Evolutionary conservation across 2,888 invertebrate genomes (phyloP), one percentile per base, ranked within the genome.

Genomic region (Papilio demoleus): DNA sequence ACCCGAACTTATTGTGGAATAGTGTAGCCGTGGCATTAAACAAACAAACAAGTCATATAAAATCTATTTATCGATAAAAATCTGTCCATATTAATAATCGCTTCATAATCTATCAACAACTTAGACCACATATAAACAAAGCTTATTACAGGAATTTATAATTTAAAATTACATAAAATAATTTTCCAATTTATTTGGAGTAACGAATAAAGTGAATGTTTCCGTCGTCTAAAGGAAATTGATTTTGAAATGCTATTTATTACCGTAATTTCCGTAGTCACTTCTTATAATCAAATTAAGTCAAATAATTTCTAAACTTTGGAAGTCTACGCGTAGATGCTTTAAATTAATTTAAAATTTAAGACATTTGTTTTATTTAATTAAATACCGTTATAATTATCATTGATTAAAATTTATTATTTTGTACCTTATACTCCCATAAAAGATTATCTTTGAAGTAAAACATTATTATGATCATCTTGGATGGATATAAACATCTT

Each of bases 231-330:
- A 45, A 27, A 45, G 61, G 61, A 62, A 62, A 62, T 62, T 62
- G 61, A 62, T 62, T 62, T 62, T 12, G 61, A 42, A 62, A 62
- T 45, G 61, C 12, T 62, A 62, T 56, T 56, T 56, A 56, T 56
- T 56, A 31, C 53, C 31, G 17, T 56, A 56, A 56, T 56, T 31
- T 56, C 53, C 53, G 31, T 17, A 56, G 53, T 56, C 53, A 56
- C 31, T 56, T 56, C 53, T 31, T 17, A 31, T 56, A 56, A 31
- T 56, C 17, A 56, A 56, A 56, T 56, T 56, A 56, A 56, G n/a
- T 17, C 53, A 31, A 31, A 56, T 56, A 56, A 56, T 56, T 56
- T 56, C 27, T 56, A 56, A 56, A 56, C 53, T 56, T 56, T 31
- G 53, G 17, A 56, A 31, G 31, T 31, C 31, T n/a, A 56, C 31